phyloP scores from a whole-genome alignment of 2,888 invertebrate species.

The Oxystoma pomonae region DNA sequence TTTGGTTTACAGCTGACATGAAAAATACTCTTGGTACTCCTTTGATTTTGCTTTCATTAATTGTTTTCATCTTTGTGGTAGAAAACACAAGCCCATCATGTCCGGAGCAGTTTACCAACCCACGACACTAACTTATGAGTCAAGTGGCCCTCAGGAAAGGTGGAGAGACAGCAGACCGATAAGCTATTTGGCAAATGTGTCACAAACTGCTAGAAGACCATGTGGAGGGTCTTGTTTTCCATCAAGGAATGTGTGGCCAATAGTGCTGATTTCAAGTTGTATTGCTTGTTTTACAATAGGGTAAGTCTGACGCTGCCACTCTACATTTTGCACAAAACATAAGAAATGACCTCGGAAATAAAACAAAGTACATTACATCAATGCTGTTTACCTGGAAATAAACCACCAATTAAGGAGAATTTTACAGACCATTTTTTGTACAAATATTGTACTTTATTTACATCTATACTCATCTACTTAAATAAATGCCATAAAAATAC shows the following conservation, averaged over 20 bases:
- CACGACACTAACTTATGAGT: conserved; percentile 71
- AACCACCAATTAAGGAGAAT: too few species aligned
- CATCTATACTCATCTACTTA: too few species aligned
- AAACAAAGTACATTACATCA: too few species aligned
- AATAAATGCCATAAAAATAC: too few species aligned
- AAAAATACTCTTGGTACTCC: too few species aligned
- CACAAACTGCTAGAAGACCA: conserved; percentile 54
- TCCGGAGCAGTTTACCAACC: conserved; percentile 69
- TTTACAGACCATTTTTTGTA: too few species aligned
- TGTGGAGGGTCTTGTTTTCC: conserved; percentile 51
- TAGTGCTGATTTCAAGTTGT: conserved; percentile 41
- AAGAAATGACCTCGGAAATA: too few species aligned
- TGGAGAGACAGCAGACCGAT: conserved; percentile 44
- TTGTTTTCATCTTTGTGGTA: conserved; percentile 8
- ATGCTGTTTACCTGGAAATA: too few species aligned
- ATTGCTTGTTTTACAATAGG: conserved; percentile 41
- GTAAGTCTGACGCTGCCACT: too few species aligned
- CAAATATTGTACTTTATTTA: too few species aligned
- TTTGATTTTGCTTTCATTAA: neutral
- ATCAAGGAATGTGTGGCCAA: conserved; percentile 38
- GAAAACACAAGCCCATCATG: conserved; percentile 35
- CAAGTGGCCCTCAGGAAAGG: conserved; percentile 42
- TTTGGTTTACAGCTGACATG: too few species aligned
- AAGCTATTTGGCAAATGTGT: conserved; percentile 49
- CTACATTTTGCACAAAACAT: too few species aligned